Evolutionary conservation across 2,888 invertebrate species (phyloP).

Genomic region (Antitype chi): DNA sequence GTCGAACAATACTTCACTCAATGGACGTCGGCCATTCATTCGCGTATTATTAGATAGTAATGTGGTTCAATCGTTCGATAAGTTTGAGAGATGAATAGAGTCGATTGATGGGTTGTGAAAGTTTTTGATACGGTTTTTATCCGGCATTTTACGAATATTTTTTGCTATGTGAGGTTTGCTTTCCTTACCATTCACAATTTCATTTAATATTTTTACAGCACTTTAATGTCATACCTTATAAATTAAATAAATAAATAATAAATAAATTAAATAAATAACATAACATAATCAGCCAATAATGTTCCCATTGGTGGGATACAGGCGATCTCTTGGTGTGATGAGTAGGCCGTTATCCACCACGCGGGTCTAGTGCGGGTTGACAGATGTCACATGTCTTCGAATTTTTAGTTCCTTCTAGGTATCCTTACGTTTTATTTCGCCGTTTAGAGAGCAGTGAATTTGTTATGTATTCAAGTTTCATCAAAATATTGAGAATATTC

Average conservation of each 20-base stretch:
- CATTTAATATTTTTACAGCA: not conserved
- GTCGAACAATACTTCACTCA: slow-evolving; percentile 84
- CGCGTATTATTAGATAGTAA: slow-evolving; percentile 77
- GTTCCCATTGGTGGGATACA: too few relatives aligned
- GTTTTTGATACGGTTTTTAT: slow-evolving; percentile 10
- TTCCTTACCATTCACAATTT: not conserved
- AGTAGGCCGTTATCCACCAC: too few relatives aligned
- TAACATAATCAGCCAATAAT: too few relatives aligned
- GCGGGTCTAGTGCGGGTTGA: too few relatives aligned
- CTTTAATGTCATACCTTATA: not conserved
- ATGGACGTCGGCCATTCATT: slow-evolving; percentile 83
- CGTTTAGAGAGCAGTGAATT: too few relatives aligned
- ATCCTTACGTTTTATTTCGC: too few relatives aligned
- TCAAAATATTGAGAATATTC: not conserved
- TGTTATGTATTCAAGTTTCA: not conserved
- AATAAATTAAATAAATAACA: too few relatives aligned
- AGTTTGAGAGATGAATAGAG: slow-evolving; percentile 67
- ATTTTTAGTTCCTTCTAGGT: too few relatives aligned
- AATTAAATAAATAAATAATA: too few relatives aligned
- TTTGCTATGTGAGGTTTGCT: not conserved
- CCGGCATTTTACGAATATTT: not conserved
- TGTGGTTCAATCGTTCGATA: slow-evolving; percentile 78
- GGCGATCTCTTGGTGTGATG: too few relatives aligned
- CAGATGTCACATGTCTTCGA: too few relatives aligned
- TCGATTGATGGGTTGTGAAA: slow-evolving; percentile 37